Percentiles rank a stretch among this genome's conserved stretches.
Conservation (phyloP, 2,888 invertebrate species). For the Drosophila rellima region DNA sequence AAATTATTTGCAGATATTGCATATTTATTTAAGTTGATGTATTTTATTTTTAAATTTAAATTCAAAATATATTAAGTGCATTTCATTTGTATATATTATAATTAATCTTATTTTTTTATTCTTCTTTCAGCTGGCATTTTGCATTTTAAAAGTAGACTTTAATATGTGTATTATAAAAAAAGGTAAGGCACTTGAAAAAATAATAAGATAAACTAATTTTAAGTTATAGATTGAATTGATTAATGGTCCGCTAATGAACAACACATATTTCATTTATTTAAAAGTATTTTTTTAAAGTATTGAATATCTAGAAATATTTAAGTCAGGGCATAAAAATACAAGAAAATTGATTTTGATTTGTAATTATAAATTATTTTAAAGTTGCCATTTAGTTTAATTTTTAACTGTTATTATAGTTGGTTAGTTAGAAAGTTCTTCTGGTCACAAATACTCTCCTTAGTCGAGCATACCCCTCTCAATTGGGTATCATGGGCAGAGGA, state of each 20-base stretch:
- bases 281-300: too few relatives aligned
- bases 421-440: too few relatives aligned
- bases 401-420: not conserved
- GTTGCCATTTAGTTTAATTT: not conserved
- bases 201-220: too few relatives aligned
- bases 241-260: too few relatives aligned
- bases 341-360: too few relatives aligned
- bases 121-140: not conserved
- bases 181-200: not conserved
- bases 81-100: not conserved
- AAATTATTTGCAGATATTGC: not conserved
- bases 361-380: not conserved
- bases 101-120: not conserved
- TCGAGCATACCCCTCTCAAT: not conserved
- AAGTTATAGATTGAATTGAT: too few relatives aligned
- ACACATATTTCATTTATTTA: too few relatives aligned
- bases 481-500: not conserved
- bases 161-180: not conserved
- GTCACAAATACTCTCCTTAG: not conserved
- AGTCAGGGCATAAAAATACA: too few relatives aligned
- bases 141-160: not conserved
- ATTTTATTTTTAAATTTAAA: not conserved
- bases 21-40: not conserved
- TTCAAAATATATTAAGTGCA: not conserved
- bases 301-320: too few relatives aligned